Conservation (phyloP, 2,797 vertebrate species). For the Poecile montanus region DNA sequence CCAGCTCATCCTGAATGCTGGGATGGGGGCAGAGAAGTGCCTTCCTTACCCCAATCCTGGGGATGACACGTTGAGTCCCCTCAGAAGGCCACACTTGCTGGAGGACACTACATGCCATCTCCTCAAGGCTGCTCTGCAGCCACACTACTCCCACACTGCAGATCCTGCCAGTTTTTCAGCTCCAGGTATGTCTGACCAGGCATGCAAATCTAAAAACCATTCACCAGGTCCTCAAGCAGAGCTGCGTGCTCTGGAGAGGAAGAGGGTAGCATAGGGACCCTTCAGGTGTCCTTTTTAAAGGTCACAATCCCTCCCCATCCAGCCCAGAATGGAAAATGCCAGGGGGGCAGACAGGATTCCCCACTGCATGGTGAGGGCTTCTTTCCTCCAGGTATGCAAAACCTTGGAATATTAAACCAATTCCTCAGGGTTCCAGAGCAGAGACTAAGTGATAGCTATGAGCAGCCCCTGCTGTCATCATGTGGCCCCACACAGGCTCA, state of each 20-base stretch:
- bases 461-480: fast-evolving
- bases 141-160: not conserved
- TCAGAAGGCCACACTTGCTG: fast-evolving
- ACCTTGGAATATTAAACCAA: not conserved
- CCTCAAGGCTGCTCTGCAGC: not conserved
- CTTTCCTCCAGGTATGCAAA: not conserved
- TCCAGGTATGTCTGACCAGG: fast-evolving
- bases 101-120: not conserved
- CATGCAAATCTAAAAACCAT: not conserved
- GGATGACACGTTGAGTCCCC: fast-evolving
- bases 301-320: no score
- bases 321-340: not conserved
- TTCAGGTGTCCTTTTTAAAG: not conserved
- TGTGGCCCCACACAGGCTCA: fast-evolving
- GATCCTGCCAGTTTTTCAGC: not conserved
- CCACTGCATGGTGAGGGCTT: fast-evolving
- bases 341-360: no score
- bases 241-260: not conserved
- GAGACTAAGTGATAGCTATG: not conserved
- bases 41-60: not conserved
- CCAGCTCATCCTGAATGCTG: fast-evolving
- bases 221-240: not conserved
- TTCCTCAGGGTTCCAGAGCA: not conserved
- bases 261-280: not conserved
- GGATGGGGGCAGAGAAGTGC: not conserved